phyloP scores from a whole-genome alignment of 2,888 invertebrate genomes.

The Venusia cambrica region DNA sequence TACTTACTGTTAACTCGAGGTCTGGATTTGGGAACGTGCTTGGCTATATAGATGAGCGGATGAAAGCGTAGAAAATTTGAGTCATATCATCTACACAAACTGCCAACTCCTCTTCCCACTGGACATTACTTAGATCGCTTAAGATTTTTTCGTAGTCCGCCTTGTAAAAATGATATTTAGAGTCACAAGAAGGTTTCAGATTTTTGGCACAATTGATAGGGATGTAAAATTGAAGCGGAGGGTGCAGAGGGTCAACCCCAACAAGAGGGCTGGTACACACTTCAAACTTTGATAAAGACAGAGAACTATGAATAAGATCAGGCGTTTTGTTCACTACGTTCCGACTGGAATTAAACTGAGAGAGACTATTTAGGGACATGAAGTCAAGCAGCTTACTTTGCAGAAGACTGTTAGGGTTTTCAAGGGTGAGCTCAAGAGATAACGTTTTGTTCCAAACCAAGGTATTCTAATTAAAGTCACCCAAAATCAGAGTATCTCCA shows the following conservation, averaged over 20 bases:
- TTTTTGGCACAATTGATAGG: neutral
- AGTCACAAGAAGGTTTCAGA: neutral
- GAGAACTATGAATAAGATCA: neutral
- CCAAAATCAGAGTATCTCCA: conserved; percentile 1
- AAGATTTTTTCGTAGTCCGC: conserved; percentile 2
- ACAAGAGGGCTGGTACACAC: neutral
- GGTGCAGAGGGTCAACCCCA: neutral
- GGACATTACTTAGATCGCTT: neutral
- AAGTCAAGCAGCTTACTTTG: neutral
- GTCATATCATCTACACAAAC: conserved; percentile 1
- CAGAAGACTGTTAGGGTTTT: neutral
- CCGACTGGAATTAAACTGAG: neutral
- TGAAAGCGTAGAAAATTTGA: neutral
- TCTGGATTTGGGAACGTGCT: conserved; percentile 1
- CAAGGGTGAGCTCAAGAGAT: neutral
- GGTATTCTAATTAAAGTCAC: conserved; percentile 1
- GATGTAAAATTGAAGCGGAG: neutral
- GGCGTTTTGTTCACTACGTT: neutral
- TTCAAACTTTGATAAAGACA: neutral
- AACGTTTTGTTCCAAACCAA: neutral
- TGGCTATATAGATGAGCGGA: neutral
- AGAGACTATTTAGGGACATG: neutral
- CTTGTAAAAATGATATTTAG: conserved; percentile 1
- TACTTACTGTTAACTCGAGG: neutral
- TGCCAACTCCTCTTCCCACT: neutral